Conservation (phyloP, 1,140 invertebrate genomes). For the Drosophila seguyi region DNA sequence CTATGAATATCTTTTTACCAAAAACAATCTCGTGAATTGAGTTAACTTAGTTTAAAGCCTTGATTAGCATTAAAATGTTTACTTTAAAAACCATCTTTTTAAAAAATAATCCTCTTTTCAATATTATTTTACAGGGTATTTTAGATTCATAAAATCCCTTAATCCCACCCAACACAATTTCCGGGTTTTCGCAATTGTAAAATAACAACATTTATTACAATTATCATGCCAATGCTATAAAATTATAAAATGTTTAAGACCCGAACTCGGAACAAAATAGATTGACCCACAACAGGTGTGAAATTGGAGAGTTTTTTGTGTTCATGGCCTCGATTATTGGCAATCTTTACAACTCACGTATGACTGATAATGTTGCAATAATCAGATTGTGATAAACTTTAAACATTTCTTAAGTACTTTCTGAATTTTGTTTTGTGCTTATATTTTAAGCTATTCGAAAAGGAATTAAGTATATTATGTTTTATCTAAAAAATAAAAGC, state of each 20-base stretch:
- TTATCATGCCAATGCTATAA: not conserved
- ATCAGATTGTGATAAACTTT: constrained; percentile 7
- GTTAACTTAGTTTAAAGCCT: too few relatives aligned
- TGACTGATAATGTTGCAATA: constrained; percentile 31
- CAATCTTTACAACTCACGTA: constrained; percentile 41
- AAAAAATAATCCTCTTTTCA: not conserved
- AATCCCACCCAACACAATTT: not conserved
- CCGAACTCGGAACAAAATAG: not conserved
- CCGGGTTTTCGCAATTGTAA: constrained; percentile 7
- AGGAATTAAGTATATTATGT: not conserved
- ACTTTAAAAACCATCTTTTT: not conserved
- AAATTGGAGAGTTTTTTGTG: constrained; percentile 21
- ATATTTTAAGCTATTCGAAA: not conserved
- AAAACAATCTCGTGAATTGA: too few relatives aligned
- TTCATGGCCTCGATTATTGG: constrained; percentile 6
- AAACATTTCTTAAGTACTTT: constrained; percentile 10
- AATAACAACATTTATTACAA: not conserved
- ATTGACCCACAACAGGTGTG: constrained; percentile 24
- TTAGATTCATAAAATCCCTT: not conserved
- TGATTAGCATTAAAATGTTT: not conserved
- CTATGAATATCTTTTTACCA: too few relatives aligned
- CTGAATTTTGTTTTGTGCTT: not conserved
- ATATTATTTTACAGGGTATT: not conserved
- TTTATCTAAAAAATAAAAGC: not conserved
- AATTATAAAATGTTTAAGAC: not conserved